Evolutionary conservation across 1,140 invertebrate genomes (phyloP).

Genomic region (Maconellicoccus hirsutus): DNA sequence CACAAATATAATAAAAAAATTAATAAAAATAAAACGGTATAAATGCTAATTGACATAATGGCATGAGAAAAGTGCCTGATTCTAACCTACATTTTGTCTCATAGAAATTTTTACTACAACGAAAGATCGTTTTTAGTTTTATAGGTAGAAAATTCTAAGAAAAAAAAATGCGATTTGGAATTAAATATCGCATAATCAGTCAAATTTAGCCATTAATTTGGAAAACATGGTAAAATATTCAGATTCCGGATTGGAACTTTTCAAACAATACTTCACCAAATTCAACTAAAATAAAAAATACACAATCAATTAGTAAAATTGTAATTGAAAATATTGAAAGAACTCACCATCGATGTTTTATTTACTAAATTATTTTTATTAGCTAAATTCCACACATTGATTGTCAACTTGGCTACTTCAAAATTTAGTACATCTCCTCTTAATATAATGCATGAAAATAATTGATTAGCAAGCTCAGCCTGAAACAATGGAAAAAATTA

Average conservation of each 20-base stretch:
- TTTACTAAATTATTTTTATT: constrained; percentile 45
- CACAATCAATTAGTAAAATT: too few species aligned
- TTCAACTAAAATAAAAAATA: not conserved
- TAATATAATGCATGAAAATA: constrained; percentile 57
- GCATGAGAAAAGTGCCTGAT: too few species aligned
- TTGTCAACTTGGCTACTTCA: constrained; percentile 48
- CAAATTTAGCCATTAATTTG: not conserved
- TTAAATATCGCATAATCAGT: not conserved
- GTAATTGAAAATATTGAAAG: not conserved
- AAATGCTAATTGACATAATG: not conserved
- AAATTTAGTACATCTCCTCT: constrained; percentile 53
- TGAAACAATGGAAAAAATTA: constrained; percentile 30
- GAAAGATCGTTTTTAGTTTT: not conserved
- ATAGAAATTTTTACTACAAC: too few species aligned
- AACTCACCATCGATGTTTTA: not conserved
- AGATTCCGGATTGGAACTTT: not conserved
- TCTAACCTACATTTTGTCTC: too few species aligned
- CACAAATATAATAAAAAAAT: too few species aligned
- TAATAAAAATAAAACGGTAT: not conserved
- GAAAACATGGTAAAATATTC: not conserved
- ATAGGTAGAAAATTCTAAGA: not conserved
- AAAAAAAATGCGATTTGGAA: not conserved
- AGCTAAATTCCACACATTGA: constrained; percentile 69
- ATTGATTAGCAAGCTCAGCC: constrained; percentile 53
- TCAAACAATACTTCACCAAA: not conserved